A percentile compares a stretch with the other conserved stretches of the same genome.
These are phyloP conservation scores for Mnemiopsis leidyi DNA, from an alignment of 37 sponge, comb jelly and placozoan genomes.

Conservation along the genomic window DNA sequence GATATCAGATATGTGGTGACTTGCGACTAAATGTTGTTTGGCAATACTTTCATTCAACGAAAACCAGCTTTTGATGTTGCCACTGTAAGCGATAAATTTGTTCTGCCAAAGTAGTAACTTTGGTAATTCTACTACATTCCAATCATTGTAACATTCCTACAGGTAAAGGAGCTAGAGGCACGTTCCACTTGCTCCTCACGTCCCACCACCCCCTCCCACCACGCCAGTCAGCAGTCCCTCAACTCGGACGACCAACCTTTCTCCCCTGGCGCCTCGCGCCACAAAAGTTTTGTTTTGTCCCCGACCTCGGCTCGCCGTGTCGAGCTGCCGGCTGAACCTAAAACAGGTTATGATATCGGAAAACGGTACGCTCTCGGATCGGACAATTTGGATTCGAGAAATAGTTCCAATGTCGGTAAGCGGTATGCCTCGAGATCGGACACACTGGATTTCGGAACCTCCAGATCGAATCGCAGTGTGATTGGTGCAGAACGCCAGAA, in stretches of 20 bases:
- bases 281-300: background rate
- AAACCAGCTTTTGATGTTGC: too few species aligned
- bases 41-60: too few species aligned
- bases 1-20: too few species aligned
- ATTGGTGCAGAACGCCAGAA: background rate
- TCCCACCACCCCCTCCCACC: background rate
- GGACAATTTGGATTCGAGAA: background rate
- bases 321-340: background rate
- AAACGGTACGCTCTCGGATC: background rate
- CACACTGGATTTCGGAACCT: background rate
- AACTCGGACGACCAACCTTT: background rate
- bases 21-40: too few species aligned
- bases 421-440: background rate
- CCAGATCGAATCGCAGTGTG: background rate
- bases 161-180: conserved; percentile 19
- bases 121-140: too few species aligned
- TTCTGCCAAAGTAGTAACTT: too few species aligned
- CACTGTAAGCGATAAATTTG: too few species aligned
- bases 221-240: conserved; percentile 6
- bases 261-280: conserved; percentile 1
- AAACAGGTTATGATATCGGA: background rate
- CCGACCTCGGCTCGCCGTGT: background rate
- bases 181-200: conserved; percentile 28
- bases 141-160: too few species aligned
- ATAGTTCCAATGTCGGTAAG: background rate